phyloP scores from a whole-genome alignment of 2,797 vertebrate species.

The Hyperoplus lanceolatus region DNA sequence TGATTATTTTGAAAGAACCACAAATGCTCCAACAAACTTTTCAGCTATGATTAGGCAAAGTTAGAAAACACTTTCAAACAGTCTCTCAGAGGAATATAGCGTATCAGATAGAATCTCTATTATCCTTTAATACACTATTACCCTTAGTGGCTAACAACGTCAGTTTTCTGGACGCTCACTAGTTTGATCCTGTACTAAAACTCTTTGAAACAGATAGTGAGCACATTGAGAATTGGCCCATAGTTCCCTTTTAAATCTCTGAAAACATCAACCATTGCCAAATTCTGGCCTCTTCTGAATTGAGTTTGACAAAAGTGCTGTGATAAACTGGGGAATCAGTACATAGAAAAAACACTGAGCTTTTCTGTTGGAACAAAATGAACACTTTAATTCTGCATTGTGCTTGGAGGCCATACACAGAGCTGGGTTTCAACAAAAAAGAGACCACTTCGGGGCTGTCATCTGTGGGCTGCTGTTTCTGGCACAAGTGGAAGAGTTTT shows the following conservation, averaged over 20 bases:
- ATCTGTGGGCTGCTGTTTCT: conserved; percentile 49
- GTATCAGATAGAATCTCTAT: conserved; percentile 25
- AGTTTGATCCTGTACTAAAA: conserved; percentile 60
- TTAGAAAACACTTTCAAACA: conserved; percentile 2
- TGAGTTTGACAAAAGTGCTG: conserved; percentile 3
- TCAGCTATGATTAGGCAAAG: not conserved
- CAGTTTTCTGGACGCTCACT: conserved; percentile 28
- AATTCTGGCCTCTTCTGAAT: not conserved
- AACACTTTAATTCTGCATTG: conserved; percentile 68
- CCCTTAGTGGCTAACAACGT: conserved; percentile 12
- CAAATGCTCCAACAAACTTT: not conserved
- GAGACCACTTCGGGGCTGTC: conserved; percentile 51
- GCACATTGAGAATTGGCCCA: conserved; percentile 28
- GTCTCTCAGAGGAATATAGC: conserved; percentile 12
- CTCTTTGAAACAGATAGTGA: conserved; percentile 48
- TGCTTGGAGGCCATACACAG: conserved; percentile 64
- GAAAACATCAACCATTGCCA: conserved; percentile 29
- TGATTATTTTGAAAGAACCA: not conserved
- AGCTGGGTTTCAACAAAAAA: conserved; percentile 55
- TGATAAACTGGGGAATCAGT: conserved; percentile 23
- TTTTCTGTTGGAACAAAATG: conserved; percentile 57
- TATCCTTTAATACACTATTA: conserved; percentile 34
- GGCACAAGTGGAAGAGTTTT: conserved; percentile 45
- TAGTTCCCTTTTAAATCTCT: conserved; percentile 37
- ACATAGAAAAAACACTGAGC: conserved; percentile 46